phyloP scores from a whole-genome alignment of 2,888 invertebrate genomes.

The Tipula vernalis region DNA sequence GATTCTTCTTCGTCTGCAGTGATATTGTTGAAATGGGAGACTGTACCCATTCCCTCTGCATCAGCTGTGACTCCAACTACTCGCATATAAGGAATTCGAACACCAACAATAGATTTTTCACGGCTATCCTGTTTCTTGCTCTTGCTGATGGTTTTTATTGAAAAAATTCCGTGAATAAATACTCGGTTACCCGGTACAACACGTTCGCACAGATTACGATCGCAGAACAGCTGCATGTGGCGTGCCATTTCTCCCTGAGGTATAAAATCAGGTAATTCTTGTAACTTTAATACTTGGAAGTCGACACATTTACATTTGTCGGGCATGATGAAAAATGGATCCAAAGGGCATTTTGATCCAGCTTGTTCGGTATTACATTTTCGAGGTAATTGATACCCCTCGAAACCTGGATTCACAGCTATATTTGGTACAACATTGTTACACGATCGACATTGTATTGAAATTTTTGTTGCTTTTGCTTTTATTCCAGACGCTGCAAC shows the following conservation, averaged over 20 bases:
- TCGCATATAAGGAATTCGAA: slow-evolving; percentile 86
- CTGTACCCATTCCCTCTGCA: slow-evolving; percentile 58
- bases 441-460: slow-evolving; percentile 92
- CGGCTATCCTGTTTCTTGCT: slow-evolving; percentile 52
- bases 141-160: slow-evolving; percentile 73
- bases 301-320: slow-evolving; percentile 97
- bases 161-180: slow-evolving; percentile 86
- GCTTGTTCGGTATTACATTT: slow-evolving; percentile 93
- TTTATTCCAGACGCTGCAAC: slow-evolving; percentile 88
- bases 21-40: slow-evolving; percentile 40
- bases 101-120: slow-evolving; percentile 76
- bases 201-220: slow-evolving; percentile 81
- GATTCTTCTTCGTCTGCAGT: slow-evolving; percentile 54
- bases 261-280: slow-evolving; percentile 88
- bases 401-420: slow-evolving; percentile 84
- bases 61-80: slow-evolving; percentile 87
- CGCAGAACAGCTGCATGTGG: slow-evolving; percentile 88
- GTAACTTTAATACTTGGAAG: slow-evolving; percentile 94
- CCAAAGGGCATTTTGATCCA: slow-evolving; percentile 78
- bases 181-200: slow-evolving; percentile 95
- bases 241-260: slow-evolving; percentile 94
- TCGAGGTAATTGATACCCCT: slow-evolving; percentile 89
- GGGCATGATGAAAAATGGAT: slow-evolving; percentile 96
- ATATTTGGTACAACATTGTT: slow-evolving; percentile 80
- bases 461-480: slow-evolving; percentile 89